Evolutionary conservation across 2,797 vertebrate species (phyloP).

Genomic region (Hippopotamyrus pictus): DNA sequence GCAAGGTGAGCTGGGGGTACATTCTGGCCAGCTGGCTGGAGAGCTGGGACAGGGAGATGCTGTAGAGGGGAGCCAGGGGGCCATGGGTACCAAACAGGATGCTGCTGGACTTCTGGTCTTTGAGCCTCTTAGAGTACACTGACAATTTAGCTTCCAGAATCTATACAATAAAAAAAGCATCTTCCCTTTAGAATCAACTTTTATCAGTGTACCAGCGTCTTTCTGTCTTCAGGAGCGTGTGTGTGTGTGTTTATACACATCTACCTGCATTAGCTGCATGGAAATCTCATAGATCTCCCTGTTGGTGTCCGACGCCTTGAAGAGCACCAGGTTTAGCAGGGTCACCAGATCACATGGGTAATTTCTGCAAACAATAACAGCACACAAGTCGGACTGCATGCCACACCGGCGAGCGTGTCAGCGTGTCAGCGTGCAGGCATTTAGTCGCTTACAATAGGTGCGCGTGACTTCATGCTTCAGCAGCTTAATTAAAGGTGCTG

Average conservation of each 20-base stretch:
- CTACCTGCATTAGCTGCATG: slow-evolving; percentile 98
- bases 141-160: slow-evolving; percentile 92
- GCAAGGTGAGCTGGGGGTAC: slow-evolving; percentile 73
- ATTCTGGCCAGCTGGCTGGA: slow-evolving; percentile 81
- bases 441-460: neutral
- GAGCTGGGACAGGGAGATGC: slow-evolving; percentile 55
- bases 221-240: neutral
- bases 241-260: slow-evolving; percentile 13
- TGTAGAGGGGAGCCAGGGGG: slow-evolving; percentile 85
- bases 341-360: slow-evolving; percentile 97
- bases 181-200: neutral
- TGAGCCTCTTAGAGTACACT: slow-evolving; percentile 88
- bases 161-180: slow-evolving; percentile 47
- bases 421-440: neutral
- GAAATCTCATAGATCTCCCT: slow-evolving; percentile 98
- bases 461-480: neutral
- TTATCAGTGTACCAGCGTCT: neutral
- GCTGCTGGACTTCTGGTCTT: slow-evolving; percentile 87
- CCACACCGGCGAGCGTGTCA: neutral
- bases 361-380: slow-evolving; percentile 68
- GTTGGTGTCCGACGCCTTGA: slow-evolving; percentile 96
- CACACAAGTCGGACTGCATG: neutral
- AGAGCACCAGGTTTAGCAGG: slow-evolving; percentile 89
- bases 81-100: slow-evolving; percentile 92
- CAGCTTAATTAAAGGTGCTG: neutral